Evolutionary conservation across 2,113 vertebrate genomes (phyloP).

Genomic region (Oxygymnocypris stewartii): DNA sequence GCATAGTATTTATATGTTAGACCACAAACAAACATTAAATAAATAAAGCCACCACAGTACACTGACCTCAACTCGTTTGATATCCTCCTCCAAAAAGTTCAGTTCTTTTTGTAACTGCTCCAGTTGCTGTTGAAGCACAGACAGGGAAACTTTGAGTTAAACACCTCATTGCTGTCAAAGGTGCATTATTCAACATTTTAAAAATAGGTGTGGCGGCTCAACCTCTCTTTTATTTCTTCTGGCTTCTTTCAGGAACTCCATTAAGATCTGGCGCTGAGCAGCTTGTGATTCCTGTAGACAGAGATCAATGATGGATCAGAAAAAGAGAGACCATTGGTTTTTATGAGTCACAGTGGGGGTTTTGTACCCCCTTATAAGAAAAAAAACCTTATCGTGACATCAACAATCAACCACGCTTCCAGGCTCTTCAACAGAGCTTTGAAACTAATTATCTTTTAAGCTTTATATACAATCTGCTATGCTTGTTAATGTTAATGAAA

Average conservation of each 20-base stretch:
- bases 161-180: background rate
- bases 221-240: constrained; percentile 98
- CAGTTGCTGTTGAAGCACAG: constrained; percentile 83
- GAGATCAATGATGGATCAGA: background rate
- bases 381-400: background rate
- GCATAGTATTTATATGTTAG: background rate
- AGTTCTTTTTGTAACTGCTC: constrained; percentile 98
- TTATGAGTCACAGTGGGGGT: background rate
- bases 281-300: constrained; percentile 91
- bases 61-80: constrained; percentile 95
- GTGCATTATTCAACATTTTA: constrained; percentile 22
- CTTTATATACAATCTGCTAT: background rate
- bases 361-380: background rate
- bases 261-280: constrained; percentile 95
- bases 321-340: background rate
- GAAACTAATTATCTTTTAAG: background rate
- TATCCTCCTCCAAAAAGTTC: constrained; percentile 96
- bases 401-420: background rate
- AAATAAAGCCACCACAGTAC: background rate
- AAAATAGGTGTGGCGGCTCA: constrained; percentile 39
- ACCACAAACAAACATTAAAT: background rate
- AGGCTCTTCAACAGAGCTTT: background rate
- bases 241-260: constrained; percentile 99
- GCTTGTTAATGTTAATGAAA: background rate
- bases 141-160: constrained; percentile 53